Evolutionary conservation across 1,140 invertebrate genomes (phyloP).

Genomic region (Gonatopus flavifemur): DNA sequence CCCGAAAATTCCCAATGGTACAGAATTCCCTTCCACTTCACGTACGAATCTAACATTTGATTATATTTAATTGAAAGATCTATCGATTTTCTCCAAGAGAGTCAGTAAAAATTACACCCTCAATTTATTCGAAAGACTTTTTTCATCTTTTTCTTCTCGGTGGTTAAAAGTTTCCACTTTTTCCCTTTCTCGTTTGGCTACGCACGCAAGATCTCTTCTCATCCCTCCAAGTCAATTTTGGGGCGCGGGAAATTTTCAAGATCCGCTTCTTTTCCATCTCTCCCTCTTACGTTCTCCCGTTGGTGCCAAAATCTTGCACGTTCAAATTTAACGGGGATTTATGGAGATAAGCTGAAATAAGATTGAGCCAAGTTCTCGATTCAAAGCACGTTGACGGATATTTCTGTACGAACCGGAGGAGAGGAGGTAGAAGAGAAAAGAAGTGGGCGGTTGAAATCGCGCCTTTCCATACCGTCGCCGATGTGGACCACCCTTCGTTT

Average conservation of each 20-base stretch:
- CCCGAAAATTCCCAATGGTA: too few species aligned
- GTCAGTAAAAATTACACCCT: too few species aligned
- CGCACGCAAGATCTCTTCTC: background rate
- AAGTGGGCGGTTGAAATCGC: background rate
- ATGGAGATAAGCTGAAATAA: constrained; percentile 36
- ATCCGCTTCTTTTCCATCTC: background rate
- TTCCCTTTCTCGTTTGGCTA: background rate
- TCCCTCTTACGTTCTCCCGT: background rate
- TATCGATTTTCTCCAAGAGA: too few species aligned
- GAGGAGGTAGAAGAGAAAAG: too few species aligned
- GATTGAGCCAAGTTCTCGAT: constrained; percentile 28
- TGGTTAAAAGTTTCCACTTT: constrained; percentile 25
- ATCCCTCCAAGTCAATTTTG: constrained; percentile 17
- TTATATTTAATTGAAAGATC: too few species aligned
- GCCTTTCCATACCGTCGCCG: background rate
- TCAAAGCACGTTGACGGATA: constrained; percentile 26
- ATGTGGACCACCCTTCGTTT: background rate
- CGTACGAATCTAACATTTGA: too few species aligned
- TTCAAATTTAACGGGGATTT: constrained; percentile 36
- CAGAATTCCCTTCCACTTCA: too few species aligned
- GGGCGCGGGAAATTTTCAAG: constrained; percentile 22
- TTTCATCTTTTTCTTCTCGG: too few species aligned
- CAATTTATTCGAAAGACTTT: too few species aligned
- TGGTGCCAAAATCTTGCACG: constrained; percentile 11
- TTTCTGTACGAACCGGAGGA: too few species aligned